A percentile compares a stretch with the other conserved stretches of the same genome.
phyloP scores from a whole-genome alignment of 1,140 invertebrate species.

The Ips typographus region DNA sequence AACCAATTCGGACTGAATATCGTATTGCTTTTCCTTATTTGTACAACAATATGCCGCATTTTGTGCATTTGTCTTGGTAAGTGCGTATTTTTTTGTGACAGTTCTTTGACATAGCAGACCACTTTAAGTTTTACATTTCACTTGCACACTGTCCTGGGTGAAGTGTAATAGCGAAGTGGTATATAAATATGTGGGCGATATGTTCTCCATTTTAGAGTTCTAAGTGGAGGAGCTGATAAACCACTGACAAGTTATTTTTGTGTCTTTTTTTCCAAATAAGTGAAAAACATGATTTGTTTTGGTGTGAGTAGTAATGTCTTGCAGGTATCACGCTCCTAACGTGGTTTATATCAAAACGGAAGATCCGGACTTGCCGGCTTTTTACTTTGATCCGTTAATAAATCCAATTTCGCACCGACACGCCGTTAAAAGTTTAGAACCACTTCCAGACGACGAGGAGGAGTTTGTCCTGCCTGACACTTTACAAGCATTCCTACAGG shows the following conservation, averaged over 20 bases:
- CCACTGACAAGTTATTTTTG: conserved; percentile 47
- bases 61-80: conserved; percentile 92
- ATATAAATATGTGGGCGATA: conserved; percentile 54
- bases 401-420: conserved; percentile 98
- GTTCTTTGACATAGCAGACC: neutral
- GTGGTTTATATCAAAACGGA: conserved; percentile 99
- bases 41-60: conserved; percentile 98
- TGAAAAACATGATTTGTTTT: neutral
- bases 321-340: conserved; percentile 97
- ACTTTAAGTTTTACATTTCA: conserved; percentile 51
- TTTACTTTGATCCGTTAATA: conserved; percentile 99
- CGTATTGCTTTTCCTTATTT: conserved; percentile 99
- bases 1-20: conserved; percentile 98
- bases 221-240: conserved; percentile 55
- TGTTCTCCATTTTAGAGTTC: conserved; percentile 52
- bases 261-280: neutral
- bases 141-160: conserved; percentile 11
- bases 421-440: conserved; percentile 81
- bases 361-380: conserved; percentile 99
- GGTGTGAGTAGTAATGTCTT: too few species aligned
- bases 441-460: conserved; percentile 89
- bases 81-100: conserved; percentile 47
- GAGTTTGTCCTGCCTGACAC: conserved; percentile 91
- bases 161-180: conserved; percentile 56
- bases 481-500: conserved; percentile 89